Conservation (phyloP, 2,797 vertebrate genomes). For the Hypotaenidia okinawae region DNA sequence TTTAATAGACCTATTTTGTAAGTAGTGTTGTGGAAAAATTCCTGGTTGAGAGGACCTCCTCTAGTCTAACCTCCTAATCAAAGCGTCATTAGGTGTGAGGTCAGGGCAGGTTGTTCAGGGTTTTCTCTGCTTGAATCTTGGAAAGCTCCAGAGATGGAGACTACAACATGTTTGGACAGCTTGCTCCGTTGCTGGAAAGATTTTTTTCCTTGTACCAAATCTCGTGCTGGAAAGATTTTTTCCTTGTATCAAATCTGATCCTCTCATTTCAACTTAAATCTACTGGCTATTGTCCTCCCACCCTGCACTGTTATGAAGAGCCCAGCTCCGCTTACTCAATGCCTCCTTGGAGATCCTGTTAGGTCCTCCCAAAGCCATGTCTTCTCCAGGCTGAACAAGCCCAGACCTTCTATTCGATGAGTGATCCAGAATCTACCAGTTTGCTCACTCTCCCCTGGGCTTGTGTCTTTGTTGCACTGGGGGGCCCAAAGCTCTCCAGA, state of each 20-base stretch:
- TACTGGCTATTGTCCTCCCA: neutral
- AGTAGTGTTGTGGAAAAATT: neutral
- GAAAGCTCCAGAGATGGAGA: neutral
- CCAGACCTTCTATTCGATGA: neutral
- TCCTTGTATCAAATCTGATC: neutral
- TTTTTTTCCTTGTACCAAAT: neutral
- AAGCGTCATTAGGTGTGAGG: neutral
- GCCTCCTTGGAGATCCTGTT: neutral
- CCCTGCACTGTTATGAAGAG: fast-evolving
- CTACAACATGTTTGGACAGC: neutral
- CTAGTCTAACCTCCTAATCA: neutral
- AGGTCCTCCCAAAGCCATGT: neutral
- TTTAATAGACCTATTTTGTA: neutral
- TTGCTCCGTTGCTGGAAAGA: neutral
- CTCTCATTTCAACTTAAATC: neutral
- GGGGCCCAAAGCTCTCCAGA: neutral
- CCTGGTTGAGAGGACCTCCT: neutral
- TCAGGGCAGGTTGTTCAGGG: neutral
- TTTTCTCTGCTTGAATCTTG: neutral
- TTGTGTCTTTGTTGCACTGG: neutral
- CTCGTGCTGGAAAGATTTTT: neutral
- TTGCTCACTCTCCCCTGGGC: fast-evolving
- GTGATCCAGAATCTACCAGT: neutral
- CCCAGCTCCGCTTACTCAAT: neutral
- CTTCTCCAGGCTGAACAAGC: neutral